These are phyloP conservation scores for Acridotheres tristis DNA, from an alignment of 2,797 vertebrate genomes.

Conservation along the genomic window DNA sequence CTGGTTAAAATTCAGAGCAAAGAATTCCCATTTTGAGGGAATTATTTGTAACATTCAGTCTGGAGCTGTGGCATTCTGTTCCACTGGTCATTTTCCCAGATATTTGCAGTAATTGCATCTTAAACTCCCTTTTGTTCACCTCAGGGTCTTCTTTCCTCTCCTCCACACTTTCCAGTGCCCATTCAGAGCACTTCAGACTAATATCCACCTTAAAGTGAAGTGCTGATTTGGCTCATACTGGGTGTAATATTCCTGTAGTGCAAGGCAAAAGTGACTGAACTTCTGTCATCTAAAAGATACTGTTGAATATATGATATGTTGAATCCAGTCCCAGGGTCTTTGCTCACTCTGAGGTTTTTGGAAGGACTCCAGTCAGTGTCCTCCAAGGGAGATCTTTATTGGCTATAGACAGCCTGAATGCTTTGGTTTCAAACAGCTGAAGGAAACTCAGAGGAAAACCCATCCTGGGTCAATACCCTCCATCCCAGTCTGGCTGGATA, in stretches of 20 bases:
- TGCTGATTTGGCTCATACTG: background rate
- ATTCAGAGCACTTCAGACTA: background rate
- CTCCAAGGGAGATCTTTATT: background rate
- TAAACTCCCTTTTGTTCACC: background rate
- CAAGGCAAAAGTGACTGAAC: background rate
- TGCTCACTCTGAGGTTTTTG: background rate
- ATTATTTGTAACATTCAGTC: background rate
- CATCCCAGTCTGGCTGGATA: background rate
- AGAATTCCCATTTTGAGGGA: background rate
- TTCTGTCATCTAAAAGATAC: background rate
- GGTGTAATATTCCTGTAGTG: background rate
- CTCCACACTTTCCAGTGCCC: background rate
- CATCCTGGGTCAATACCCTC: background rate
- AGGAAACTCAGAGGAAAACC: background rate
- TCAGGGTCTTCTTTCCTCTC: background rate
- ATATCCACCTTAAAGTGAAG: background rate
- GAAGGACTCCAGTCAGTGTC: background rate
- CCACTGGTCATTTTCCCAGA: background rate
- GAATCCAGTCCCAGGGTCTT: background rate
- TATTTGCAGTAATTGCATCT: background rate
- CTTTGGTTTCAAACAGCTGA: background rate
- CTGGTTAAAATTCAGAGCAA: background rate
- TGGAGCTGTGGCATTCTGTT: background rate
- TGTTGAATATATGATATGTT: background rate
- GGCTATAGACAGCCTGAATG: background rate